A percentile compares a stretch with the other conserved stretches of the same genome.
Conservation (phyloP, 2,797 vertebrate species). For the Poeciliopsis infans region DNA sequence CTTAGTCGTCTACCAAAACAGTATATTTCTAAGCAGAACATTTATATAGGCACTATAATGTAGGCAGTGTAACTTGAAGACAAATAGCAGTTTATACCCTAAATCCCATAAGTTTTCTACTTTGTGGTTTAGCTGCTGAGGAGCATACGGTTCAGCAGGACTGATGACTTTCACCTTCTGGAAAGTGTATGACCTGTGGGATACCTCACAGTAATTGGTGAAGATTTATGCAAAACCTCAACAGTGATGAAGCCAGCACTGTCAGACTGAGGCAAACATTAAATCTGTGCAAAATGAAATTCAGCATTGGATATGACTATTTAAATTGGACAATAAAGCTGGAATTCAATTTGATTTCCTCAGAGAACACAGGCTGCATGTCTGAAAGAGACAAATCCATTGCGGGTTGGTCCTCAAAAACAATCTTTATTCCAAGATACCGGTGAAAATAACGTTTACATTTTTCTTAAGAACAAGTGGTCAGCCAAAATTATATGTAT, state of each 20-base stretch:
- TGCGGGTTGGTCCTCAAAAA: constrained; percentile 22
- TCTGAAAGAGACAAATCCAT: constrained; percentile 23
- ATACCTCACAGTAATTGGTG: constrained; percentile 15
- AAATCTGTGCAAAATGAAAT: constrained; percentile 1
- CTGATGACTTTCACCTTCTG: constrained; percentile 20
- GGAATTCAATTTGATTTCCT: constrained; percentile 22
- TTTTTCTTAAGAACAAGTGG: constrained; percentile 31
- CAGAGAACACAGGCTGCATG: constrained; percentile 1
- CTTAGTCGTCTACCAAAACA: not conserved
- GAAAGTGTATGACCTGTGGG: constrained; percentile 19
- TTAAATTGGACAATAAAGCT: constrained; percentile 23
- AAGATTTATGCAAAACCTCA: constrained; percentile 27
- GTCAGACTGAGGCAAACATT: constrained; percentile 6
- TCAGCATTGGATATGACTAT: constrained; percentile 25
- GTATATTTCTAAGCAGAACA: not conserved
- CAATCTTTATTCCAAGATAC: constrained; percentile 37
- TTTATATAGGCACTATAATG: not conserved
- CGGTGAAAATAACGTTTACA: constrained; percentile 1
- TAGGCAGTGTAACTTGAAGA: constrained; percentile 25
- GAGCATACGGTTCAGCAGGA: constrained; percentile 16
- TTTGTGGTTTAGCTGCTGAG: constrained; percentile 22
- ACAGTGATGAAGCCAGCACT: constrained; percentile 13
- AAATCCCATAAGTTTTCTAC: constrained; percentile 28
- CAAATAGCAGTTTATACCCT: constrained; percentile 35
- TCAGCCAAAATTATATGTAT: constrained; percentile 42